Evolutionary conservation across 2,888 invertebrate genomes (phyloP), one percentile per base, ranked within the genome.

Genomic region (Pseudeuparius sepicola): DNA sequence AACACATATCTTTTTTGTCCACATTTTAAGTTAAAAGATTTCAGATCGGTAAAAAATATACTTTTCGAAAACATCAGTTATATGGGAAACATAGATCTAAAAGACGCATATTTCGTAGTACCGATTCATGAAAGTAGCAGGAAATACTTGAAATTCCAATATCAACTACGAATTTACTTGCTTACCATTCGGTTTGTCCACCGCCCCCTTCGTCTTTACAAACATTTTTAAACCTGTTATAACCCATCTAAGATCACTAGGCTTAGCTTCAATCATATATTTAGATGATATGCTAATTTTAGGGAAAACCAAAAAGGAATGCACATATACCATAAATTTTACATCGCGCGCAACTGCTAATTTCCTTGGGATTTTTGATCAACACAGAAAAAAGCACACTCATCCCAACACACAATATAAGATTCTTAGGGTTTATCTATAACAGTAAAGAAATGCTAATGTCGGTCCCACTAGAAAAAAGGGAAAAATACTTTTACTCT

Each of bases 401-500:
- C n/a, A n/a, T n/a, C n/a, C n/a, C n/a, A n/a, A n/a, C n/a, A n/a
- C n/a, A n/a, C n/a, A n/a, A n/a, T n/a, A n/a, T n/a, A n/a, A n/a
- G n/a, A n/a, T n/a, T n/a, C n/a, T n/a, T 37, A 28, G 15, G 32
- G 9, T 32, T 37, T 26, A 26, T 15, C 23, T 37, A 27, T 18
- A 37, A 37, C 10, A 31, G 24, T 2, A 37, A 2, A 5, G 24
- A 38, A 13, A 30, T 38, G 38, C 24, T 16, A 3, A 38, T 39
- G n/a, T 35, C 33, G 7, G 9, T 38, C 4, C 34, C 24, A 4
- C 7, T 10, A 35, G 27, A 31, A 11, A 37, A 37, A 15, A 13
- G 14, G 29, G 14, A 13, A 31, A 30, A 31, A 34, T 34, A 10
- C n/a, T 30, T 7, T 14, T 14, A 10, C 10, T 31, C 9, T 10